Conservation (phyloP, 2,888 invertebrate genomes). For the Apotomis betuletana region DNA sequence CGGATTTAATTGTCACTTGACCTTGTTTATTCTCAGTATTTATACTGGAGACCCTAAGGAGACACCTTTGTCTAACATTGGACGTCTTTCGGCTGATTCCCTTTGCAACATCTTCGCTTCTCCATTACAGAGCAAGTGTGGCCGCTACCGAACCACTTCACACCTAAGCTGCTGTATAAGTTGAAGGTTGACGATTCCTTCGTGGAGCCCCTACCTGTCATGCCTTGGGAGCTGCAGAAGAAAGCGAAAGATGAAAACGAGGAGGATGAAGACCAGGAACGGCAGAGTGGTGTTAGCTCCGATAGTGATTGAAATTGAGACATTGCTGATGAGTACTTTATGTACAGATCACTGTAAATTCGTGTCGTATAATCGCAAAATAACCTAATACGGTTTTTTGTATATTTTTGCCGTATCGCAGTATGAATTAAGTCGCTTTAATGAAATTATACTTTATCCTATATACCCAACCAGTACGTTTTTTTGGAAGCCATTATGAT, state of each 20-base stretch:
- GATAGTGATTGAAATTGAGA: conserved; percentile 59
- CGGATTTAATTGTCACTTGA: too few species aligned
- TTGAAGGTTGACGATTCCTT: conserved; percentile 75
- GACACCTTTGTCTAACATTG: too few species aligned
- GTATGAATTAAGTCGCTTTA: conserved; percentile 1
- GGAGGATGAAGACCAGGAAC: conserved; percentile 61
- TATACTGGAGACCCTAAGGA: too few species aligned
- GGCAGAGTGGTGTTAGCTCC: conserved; percentile 56
- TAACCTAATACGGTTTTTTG: not conserved
- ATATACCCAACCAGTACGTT: not conserved
- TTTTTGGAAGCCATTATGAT: not conserved
- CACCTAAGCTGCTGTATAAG: conserved; percentile 71
- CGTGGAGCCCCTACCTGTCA: conserved; percentile 74
- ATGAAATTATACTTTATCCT: not conserved
- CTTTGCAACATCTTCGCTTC: not conserved
- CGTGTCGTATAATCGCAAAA: not conserved
- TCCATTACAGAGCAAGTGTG: conserved; percentile 66
- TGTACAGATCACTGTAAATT: too few species aligned
- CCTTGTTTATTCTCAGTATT: too few species aligned
- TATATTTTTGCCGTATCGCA: not conserved
- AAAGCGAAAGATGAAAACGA: conserved; percentile 60
- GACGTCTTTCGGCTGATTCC: not conserved
- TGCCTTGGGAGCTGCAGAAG: conserved; percentile 75
- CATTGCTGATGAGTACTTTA: too few species aligned
- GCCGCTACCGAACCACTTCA: conserved; percentile 74